These are phyloP conservation scores for Chloroclysta siterata DNA, from an alignment of 2,888 invertebrate species.

Conservation along the genomic window DNA sequence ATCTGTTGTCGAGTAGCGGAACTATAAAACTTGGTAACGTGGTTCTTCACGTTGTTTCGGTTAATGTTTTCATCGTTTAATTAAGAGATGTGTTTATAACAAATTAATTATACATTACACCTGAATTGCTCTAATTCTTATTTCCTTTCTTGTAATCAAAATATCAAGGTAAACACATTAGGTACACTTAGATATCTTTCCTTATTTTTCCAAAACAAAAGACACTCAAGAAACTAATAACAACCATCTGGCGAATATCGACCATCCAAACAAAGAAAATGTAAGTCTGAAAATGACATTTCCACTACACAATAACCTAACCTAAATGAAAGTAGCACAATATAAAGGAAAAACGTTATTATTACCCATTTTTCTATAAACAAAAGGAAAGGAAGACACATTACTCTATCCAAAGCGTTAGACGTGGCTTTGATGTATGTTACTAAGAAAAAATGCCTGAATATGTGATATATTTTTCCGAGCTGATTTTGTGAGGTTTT, in stretches of 20 bases:
- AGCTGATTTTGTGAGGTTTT: constrained; percentile 33
- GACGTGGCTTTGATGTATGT: constrained; percentile 45
- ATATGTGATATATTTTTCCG: constrained; percentile 31
- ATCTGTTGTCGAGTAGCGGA: constrained; percentile 65
- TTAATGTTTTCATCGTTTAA: not conserved
- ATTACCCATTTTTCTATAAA: constrained; percentile 43
- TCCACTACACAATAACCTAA: constrained; percentile 35
- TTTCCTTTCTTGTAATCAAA: too few species aligned
- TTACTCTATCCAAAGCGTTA: constrained; percentile 39
- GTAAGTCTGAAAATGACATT: constrained; percentile 32
- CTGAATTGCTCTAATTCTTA: too few species aligned
- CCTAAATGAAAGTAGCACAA: constrained; percentile 19
- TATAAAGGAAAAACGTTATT: constrained; percentile 34
- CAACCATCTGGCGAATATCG: constrained; percentile 1
- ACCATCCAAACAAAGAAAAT: constrained; percentile 9
- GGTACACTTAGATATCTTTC: not conserved
- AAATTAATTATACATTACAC: too few species aligned
- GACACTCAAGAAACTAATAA: not conserved
- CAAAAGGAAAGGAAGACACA: constrained; percentile 41
- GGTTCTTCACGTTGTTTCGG: not conserved
- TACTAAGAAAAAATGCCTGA: constrained; percentile 34
- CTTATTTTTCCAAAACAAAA: not conserved
- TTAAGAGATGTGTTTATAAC: not conserved
- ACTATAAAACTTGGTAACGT: constrained; percentile 38
- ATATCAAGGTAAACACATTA: too few species aligned